phyloP scores from a whole-genome alignment of 2,113 vertebrate species.

The Carlito syrichta region DNA sequence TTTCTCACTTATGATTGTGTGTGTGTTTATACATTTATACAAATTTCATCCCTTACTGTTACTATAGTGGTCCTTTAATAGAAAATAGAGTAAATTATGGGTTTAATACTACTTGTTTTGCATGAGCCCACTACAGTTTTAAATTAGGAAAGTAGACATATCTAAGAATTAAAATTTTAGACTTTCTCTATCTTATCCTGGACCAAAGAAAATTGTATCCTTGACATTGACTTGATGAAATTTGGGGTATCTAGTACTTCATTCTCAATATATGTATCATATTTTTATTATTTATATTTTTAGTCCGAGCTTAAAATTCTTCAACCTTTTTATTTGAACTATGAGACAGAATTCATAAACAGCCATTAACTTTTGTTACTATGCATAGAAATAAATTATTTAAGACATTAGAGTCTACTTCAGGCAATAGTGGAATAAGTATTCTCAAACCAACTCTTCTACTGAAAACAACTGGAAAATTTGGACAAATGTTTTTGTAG shows the following conservation, averaged over 20 bases:
- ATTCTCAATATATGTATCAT: not conserved
- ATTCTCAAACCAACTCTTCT: not conserved
- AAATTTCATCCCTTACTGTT: not conserved
- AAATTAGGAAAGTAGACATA: not conserved
- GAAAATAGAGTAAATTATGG: not conserved
- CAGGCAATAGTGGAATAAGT: not conserved
- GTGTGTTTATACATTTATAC: not conserved
- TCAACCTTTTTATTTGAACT: not conserved
- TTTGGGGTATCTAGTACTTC: not conserved
- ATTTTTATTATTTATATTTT: not conserved
- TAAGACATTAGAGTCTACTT: not conserved
- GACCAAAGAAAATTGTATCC: not conserved
- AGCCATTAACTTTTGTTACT: not conserved
- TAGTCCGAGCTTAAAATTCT: not conserved
- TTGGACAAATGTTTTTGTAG: not conserved
- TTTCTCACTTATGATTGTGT: not conserved
- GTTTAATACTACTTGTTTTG: not conserved
- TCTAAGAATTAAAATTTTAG: not conserved
- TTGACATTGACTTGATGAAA: not conserved
- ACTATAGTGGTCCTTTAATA: not conserved
- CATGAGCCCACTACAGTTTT: not conserved
- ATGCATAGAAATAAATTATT: not conserved
- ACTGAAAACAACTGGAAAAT: not conserved
- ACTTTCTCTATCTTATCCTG: not conserved
- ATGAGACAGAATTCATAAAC: not conserved